phyloP scores from a whole-genome alignment of 2,113 vertebrate species.

The Perognathus longimembris region DNA sequence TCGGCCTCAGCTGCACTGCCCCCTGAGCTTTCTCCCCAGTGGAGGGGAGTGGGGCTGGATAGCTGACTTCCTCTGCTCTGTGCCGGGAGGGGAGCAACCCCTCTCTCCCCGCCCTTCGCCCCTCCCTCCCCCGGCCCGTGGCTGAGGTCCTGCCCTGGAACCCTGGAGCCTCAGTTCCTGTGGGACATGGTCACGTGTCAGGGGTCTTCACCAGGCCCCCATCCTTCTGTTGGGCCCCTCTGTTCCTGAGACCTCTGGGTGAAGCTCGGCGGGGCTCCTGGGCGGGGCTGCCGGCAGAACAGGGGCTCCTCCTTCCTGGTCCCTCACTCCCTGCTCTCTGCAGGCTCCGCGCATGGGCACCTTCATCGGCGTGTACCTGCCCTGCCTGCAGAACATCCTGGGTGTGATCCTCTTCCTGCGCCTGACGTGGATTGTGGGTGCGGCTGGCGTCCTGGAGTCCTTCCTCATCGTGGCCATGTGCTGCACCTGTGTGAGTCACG shows the following conservation, averaged over 20 bases:
- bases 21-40: neutral
- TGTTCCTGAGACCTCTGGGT: neutral
- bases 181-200: no score
- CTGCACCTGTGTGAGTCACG: constrained; percentile 94
- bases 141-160: neutral
- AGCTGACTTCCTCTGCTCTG: neutral
- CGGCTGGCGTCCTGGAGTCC: constrained; percentile 94
- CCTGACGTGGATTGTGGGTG: constrained; percentile 97
- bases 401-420: constrained; percentile 98
- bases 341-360: constrained; percentile 97
- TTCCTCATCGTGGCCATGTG: constrained; percentile 95
- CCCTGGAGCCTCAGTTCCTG: neutral
- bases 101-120: no score
- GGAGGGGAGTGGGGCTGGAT: neutral
- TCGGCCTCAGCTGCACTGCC: neutral
- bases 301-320: no score
- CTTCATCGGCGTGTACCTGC: constrained; percentile 97
- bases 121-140: no score
- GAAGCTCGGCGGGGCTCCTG: no score
- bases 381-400: constrained; percentile 97
- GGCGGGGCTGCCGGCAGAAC: no score
- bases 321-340: neutral
- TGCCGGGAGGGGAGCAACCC: no score
- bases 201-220: neutral
- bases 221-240: neutral